phyloP scores from a whole-genome alignment of 1,140 invertebrate species.

The Lamellibrachia luymesi region DNA sequence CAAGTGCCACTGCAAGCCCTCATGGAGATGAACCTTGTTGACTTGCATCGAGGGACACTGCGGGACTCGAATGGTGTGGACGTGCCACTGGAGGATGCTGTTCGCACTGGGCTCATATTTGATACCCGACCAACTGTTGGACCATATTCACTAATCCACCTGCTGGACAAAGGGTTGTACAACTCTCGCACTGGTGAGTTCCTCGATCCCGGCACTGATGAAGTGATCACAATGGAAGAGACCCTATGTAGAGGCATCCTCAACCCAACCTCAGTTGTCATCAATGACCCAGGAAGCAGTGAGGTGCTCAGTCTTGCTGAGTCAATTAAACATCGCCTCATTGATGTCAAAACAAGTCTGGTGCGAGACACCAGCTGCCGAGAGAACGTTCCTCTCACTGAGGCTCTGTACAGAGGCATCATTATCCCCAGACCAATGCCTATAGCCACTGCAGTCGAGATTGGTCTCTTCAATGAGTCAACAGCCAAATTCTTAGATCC shows the following conservation, averaged over 20 bases:
- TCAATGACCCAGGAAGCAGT: slow-evolving; percentile 33
- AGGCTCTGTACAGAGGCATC: slow-evolving; percentile 60
- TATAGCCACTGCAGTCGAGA: slow-evolving; percentile 77
- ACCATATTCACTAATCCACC: slow-evolving; percentile 22
- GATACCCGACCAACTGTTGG: background rate
- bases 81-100: slow-evolving; percentile 75
- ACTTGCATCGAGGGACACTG: slow-evolving; percentile 67
- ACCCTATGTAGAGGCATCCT: slow-evolving; percentile 76
- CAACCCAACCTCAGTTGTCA: slow-evolving; percentile 25
- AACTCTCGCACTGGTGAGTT: slow-evolving; percentile 61
- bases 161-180: slow-evolving; percentile 25
- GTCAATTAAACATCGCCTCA: slow-evolving; percentile 68
- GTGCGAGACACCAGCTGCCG: slow-evolving; percentile 79
- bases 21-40: slow-evolving; percentile 36
- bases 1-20: slow-evolving; percentile 12
- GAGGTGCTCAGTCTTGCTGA: slow-evolving; percentile 57
- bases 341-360: slow-evolving; percentile 71
- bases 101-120: slow-evolving; percentile 20
- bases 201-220: slow-evolving; percentile 72
- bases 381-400: slow-evolving; percentile 70
- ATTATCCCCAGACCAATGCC: slow-evolving; percentile 63
- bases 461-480: slow-evolving; percentile 77
- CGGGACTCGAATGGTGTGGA: slow-evolving; percentile 63
- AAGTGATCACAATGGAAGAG: slow-evolving; percentile 77
- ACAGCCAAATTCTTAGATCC: slow-evolving; percentile 76